These are phyloP conservation scores for Acleris laterana DNA, from an alignment of 2,888 invertebrate species.

Conservation along the genomic window DNA sequence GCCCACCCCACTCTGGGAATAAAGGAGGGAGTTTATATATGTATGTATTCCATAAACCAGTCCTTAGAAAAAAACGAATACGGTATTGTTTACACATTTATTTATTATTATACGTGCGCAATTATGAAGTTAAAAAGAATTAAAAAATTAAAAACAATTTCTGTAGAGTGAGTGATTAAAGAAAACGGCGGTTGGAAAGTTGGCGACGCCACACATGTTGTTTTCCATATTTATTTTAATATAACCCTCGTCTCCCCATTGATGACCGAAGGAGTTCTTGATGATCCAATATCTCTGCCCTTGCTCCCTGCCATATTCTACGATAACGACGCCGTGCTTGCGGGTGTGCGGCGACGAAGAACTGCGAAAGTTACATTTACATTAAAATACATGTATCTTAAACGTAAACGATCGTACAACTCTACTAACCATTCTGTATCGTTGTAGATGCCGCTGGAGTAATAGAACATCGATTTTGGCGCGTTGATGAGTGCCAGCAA, in stretches of 20 bases:
- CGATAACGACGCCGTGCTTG: slow-evolving; percentile 1
- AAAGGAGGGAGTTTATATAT: too few relatives aligned
- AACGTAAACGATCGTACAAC: neutral
- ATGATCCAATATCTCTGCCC: slow-evolving; percentile 18
- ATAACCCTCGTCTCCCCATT: slow-evolving; percentile 26
- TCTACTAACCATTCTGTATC: slow-evolving; percentile 5
- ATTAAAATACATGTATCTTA: too few relatives aligned
- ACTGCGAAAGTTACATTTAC: neutral
- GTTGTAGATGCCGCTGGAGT: slow-evolving; percentile 6
- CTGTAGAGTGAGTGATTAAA: too few relatives aligned
- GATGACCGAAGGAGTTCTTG: slow-evolving; percentile 17
- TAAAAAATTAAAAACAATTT: too few relatives aligned
- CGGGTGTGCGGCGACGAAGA: neutral
- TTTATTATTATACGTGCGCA: too few relatives aligned
- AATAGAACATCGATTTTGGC: neutral
- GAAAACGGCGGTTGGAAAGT: neutral
- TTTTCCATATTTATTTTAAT: slow-evolving; percentile 9
- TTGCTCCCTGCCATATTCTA: slow-evolving; percentile 14
- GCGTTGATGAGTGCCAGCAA: slow-evolving; percentile 1
- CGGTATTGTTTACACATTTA: too few relatives aligned
- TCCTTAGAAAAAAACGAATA: too few relatives aligned
- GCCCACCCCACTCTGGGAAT: too few relatives aligned
- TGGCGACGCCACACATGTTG: slow-evolving; percentile 16
- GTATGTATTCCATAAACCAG: too few relatives aligned
- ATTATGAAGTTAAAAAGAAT: too few relatives aligned